Base-by-base conservation (phyloP, 2,113 vertebrate genomes). In the Suricata suricatta region DNA sequence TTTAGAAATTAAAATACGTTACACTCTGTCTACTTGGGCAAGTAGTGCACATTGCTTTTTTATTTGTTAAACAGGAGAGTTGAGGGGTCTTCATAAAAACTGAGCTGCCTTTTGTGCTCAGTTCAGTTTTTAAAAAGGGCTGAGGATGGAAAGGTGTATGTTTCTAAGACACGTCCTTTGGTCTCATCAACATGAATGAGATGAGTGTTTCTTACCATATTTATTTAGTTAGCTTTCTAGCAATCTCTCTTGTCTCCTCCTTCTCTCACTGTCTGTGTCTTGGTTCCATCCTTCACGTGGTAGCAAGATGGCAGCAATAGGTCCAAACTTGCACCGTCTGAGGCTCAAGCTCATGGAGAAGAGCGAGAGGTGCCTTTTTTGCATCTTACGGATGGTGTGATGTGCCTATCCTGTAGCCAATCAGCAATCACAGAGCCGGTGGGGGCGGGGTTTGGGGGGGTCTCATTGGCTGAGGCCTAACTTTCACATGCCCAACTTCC, bases 1-100 rank as follows among this genome's bases (percentile, higher is more conserved):
- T 98, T 98, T 96, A 96, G 96, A 97, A 98, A 96, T 91, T 64
- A 76, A 93, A 94, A 88, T 79, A 90, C 89, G 74, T 96, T 90
- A 84, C 4, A 2, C 79, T 76, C 47, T 85, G 77, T 96, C 82
- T 96, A 29, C 88, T 95, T 85, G 69, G 83, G 94, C 92, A 92
- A 92, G 63, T 89, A 96, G 89, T 60, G 60, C 63, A 52, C 41
- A 9, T 41, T 72, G 57, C 72, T 38, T 91, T 97, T 95, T 92
- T 66, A 92, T 96, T 97, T 92, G 94, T 57, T 92, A 84, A 93
- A 95, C 25, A 84, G 74, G 41, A 96, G 69, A 92, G 83, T 76
- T 79, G 21, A 35, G 80, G 27, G n/a, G 68, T 64, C 94, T 96
- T 72, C 33, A 68, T 64, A 19, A 88, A 60, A 94, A 79, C 5